Percentiles rank a stretch among this genome's conserved stretches.
phyloP scores from a whole-genome alignment of 2,113 vertebrate genomes.

The Varanus salvator region DNA sequence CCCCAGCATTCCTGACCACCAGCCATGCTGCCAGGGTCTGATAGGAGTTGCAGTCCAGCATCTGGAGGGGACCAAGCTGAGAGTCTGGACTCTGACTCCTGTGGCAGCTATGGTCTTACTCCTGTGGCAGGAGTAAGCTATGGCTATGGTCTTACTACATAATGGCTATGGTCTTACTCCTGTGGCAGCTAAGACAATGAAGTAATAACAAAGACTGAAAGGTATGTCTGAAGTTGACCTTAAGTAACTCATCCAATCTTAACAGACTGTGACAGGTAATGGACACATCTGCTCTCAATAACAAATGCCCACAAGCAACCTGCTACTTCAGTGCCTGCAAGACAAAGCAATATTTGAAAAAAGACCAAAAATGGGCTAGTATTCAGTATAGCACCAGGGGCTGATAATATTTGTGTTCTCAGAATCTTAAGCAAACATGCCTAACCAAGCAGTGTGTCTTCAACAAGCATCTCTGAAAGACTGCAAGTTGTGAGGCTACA shows the following conservation, averaged over 20 bases:
- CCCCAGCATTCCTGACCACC: no score
- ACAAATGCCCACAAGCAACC: constrained; percentile 71
- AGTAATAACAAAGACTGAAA: constrained; percentile 84
- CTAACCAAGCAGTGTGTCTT: not conserved
- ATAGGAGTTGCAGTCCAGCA: no score
- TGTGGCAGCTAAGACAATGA: constrained; percentile 77
- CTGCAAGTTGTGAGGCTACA: rapidly evolving
- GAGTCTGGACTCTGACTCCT: constrained; percentile 60
- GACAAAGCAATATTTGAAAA: constrained; percentile 71
- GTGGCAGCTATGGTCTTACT: constrained; percentile 56
- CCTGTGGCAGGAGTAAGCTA: constrained; percentile 68
- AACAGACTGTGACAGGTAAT: constrained; percentile 76
- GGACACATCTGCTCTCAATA: constrained; percentile 84
- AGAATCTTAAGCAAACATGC: not conserved
- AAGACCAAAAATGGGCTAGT: constrained; percentile 57
- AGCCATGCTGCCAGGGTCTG: no score
- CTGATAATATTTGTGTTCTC: constrained; percentile 44
- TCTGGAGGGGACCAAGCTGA: not conserved
- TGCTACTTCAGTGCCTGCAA: constrained; percentile 73
- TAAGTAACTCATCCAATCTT: constrained; percentile 68
- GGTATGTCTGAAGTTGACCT: constrained; percentile 73
- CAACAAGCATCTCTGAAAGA: not conserved
- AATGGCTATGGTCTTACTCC: constrained; percentile 65
- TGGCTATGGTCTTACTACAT: constrained; percentile 61
- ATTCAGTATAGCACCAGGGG: constrained; percentile 58